Base-by-base conservation (phyloP, 2,888 invertebrate genomes). In the Anaspis maculata region DNA sequence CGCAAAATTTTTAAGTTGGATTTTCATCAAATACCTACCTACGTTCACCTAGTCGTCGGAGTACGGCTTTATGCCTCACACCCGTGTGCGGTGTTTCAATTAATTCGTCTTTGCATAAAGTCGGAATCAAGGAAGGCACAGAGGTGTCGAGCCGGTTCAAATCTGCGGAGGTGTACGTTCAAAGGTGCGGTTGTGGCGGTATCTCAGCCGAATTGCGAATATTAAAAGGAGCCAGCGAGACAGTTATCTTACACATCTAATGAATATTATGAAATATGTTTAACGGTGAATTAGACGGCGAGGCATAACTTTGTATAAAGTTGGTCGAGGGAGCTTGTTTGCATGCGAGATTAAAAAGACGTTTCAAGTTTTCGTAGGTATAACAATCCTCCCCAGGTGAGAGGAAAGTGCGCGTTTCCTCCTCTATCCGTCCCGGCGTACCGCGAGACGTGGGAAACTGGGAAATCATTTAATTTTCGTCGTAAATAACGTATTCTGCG, bases 321-420 rank as follows among this genome's bases (percentile, higher is more conserved):
- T 40, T 44, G 36, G 40, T 28, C 12, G 32, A 23, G 34, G 30
- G 34, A 43, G 45, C 46, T 52, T 56, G 53, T 57, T 57, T 57
- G 56, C 57, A 56, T 56, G 54, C 54, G 47, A 54, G 56, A 57
- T 57, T 56, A 57, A 57, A 57, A 57, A 52, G 51, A 52, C 51
- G 51, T 51, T 54, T 51, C 47, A 50, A 52, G 49, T 53, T 56
- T 51, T 48, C 42, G 38, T 10, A n/a, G n/a, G n/a, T n/a, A n/a
- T 36, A 29, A 35, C 34, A 39, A 41, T 45, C 25, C 33, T 46
- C 19, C 19, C 19, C 19, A 19, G 19, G 19, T 19, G 19, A 19
- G 19, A n/a, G 19, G 9, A 19, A 19, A 19, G 19, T 19, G 19
- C 9, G 9, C 5, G 19, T 19, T 19, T n/a, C n/a, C n/a, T n/a